Evolutionary conservation across 2,888 invertebrate genomes (phyloP), one percentile per base, ranked within the genome.

Genomic region (Agriotes lineatus): DNA sequence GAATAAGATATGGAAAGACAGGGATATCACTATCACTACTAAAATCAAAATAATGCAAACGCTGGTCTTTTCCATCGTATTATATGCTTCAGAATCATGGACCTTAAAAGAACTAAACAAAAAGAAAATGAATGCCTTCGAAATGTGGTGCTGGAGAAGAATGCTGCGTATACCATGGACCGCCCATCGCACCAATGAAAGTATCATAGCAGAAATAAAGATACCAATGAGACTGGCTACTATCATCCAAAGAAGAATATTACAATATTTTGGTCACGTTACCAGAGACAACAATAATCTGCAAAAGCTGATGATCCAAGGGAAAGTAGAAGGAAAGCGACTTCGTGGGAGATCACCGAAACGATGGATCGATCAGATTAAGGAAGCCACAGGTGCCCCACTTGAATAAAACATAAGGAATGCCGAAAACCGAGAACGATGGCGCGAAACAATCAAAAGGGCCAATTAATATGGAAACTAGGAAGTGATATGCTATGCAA

Each of bases 1-100:
- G 30, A 30, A 30, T 30, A 30, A 30, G 4, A 30, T 9, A 30
- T 30, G 9, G 30, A 30, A 30, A 30, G 22, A 25, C 50, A 22
- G n/a, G 12, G 50, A 37, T 37, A 37, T 37, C n/a, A 37, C 37
- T 37, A 37, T n/a, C 44, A 44, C 19, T 19, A 44, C 12, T 44
- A 44, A 44, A 44, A 44, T 44, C 44, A 14, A 44, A 44, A 44
- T 44, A 44, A 44, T 44, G 44, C 44, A 44, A 44, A 44, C 19
- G 44, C 5, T 37, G 37, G 37, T 14, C 6, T 44, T 37, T 37
- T 12, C 7, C n/a, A 37, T 37, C 37, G 37, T 37, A n/a, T n/a
- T 37, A 37, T 37, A n/a, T 37, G 37, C 37, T 12, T 37, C 37
- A 37, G 37, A 37, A 37, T n/a, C 37, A 37, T 37, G 37, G 37